Percentiles rank a stretch among this genome's conserved stretches.
phyloP scores from a whole-genome alignment of 2,888 invertebrate species.

The Marasmarcha lunaedactyla region DNA sequence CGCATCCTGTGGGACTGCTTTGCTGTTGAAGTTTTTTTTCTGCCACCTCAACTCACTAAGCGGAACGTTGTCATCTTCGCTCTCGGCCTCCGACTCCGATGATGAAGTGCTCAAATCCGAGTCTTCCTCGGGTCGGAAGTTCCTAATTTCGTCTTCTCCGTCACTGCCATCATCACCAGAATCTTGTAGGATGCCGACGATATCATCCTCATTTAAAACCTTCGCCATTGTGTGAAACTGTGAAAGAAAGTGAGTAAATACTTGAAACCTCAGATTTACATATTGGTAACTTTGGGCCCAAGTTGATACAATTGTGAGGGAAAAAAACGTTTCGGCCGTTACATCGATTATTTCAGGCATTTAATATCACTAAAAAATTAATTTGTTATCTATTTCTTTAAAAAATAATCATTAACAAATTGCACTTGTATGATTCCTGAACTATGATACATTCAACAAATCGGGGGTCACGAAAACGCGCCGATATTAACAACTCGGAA shows the following conservation, averaged over 20 bases:
- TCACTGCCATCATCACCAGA: constrained; percentile 6
- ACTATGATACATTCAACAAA: no score
- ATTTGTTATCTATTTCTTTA: no score
- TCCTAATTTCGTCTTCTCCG: background rate
- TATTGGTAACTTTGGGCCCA: no score
- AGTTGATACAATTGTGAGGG: no score
- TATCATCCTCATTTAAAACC: constrained; percentile 6
- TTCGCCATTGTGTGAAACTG: background rate
- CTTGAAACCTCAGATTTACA: background rate
- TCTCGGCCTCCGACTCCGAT: constrained; percentile 2
- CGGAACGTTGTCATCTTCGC: constrained; percentile 7
- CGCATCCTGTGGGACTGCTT: constrained; percentile 6
- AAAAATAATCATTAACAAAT: no score
- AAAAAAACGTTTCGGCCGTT: no score
- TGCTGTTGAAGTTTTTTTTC: constrained; percentile 5
- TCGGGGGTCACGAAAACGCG: no score
- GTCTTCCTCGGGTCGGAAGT: background rate
- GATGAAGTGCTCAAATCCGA: constrained; percentile 1
- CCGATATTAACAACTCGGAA: no score
- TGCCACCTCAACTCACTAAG: constrained; percentile 7
- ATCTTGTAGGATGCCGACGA: constrained; percentile 7
- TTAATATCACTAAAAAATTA: no score
- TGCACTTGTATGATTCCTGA: no score
- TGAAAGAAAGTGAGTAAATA: constrained; percentile 1
- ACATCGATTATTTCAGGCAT: no score